Percentiles rank a stretch among this genome's conserved stretches.
These are phyloP conservation scores for Philopedon plagiatum DNA, from an alignment of 2,888 invertebrate species.

Conservation along the genomic window DNA sequence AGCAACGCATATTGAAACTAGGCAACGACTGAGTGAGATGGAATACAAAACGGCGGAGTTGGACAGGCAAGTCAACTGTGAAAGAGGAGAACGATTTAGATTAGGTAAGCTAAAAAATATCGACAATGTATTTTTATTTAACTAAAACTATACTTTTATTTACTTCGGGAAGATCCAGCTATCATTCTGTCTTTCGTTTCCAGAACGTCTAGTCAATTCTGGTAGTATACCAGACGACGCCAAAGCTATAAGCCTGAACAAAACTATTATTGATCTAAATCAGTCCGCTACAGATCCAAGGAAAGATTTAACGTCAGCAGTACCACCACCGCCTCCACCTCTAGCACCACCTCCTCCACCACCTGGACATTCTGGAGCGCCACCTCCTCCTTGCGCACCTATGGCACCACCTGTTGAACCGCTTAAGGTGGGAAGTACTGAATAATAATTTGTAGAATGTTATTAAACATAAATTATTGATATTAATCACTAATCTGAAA, in stretches of 20 bases:
- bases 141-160: too few relatives aligned
- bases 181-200: too few relatives aligned
- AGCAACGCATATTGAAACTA: constrained; percentile 88
- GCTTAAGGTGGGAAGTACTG: constrained; percentile 66
- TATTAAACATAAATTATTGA: too few relatives aligned
- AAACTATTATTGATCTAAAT: constrained; percentile 58
- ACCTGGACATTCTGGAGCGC: constrained; percentile 73
- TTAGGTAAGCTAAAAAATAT: constrained; percentile 65
- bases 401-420: constrained; percentile 74
- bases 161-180: too few relatives aligned
- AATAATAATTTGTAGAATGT: too few relatives aligned
- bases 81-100: constrained; percentile 85
- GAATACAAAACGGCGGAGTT: constrained; percentile 71
- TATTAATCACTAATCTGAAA: too few relatives aligned
- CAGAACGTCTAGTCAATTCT: constrained; percentile 87
- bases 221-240: constrained; percentile 96
- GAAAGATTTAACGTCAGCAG: constrained; percentile 60
- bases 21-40: constrained; percentile 75
- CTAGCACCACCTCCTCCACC: constrained; percentile 72
- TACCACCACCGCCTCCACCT: constrained; percentile 65
- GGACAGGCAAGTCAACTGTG: constrained; percentile 78
- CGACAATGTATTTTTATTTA: too few relatives aligned
- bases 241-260: constrained; percentile 76
- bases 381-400: constrained; percentile 75
- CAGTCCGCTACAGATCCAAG: constrained; percentile 44